These are phyloP conservation scores for Cyprinodon brontotheroides DNA, from an alignment of 2,113 vertebrate species.

Conservation along the genomic window DNA sequence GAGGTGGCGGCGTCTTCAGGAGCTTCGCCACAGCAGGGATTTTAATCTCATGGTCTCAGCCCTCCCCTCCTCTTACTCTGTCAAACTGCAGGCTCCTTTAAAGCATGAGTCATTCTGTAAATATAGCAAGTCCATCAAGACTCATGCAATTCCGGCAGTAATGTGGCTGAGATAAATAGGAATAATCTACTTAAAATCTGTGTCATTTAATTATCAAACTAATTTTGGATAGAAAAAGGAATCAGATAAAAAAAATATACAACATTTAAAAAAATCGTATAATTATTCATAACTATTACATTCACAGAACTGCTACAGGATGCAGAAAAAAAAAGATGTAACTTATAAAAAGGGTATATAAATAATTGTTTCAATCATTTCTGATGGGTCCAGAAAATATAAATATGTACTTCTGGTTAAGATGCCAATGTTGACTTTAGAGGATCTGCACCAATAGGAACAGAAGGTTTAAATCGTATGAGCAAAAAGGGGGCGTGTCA, in stretches of 20 bases:
- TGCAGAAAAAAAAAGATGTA: too few relatives aligned
- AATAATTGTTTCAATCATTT: too few relatives aligned
- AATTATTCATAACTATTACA: too few relatives aligned
- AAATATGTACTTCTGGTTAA: too few relatives aligned
- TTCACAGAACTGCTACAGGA: too few relatives aligned
- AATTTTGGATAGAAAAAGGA: not conserved
- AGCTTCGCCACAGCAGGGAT: conserved; percentile 15
- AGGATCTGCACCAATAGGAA: too few relatives aligned
- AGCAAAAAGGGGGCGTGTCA: too few relatives aligned
- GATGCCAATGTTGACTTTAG: too few relatives aligned
- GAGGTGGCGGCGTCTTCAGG: conserved; percentile 29
- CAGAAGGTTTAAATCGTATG: too few relatives aligned
- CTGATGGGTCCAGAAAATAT: too few relatives aligned
- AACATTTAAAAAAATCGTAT: not conserved
- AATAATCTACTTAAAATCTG: conserved; percentile 4
- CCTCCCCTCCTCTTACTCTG: conserved; percentile 21
- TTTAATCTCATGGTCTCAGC: conserved; percentile 39
- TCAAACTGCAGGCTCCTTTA: conserved; percentile 33
- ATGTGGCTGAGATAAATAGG: conserved; percentile 4
- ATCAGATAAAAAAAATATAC: not conserved
- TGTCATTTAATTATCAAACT: not conserved
- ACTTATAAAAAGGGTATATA: too few relatives aligned
- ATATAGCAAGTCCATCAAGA: conserved; percentile 20
- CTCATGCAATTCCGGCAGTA: conserved; percentile 16
- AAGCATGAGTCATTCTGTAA: conserved; percentile 48